Percentiles rank a stretch among this genome's conserved stretches.
These are phyloP conservation scores for Spea multiplicata DNA, from an alignment of 2,113 vertebrate species.

Conservation along the genomic window DNA sequence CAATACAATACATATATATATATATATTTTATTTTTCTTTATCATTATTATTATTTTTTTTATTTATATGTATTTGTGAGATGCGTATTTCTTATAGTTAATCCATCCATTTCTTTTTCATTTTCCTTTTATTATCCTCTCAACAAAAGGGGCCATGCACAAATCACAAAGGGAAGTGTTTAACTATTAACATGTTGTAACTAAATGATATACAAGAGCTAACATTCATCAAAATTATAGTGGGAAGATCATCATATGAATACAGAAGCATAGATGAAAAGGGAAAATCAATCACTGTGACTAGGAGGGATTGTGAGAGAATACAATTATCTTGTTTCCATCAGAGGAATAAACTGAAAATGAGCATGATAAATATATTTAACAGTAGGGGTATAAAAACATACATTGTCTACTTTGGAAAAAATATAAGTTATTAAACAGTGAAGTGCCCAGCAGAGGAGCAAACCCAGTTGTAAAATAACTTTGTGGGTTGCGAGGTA, in stretches of 20 bases:
- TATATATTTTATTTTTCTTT: too few species aligned
- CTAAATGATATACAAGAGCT: constrained; percentile 6
- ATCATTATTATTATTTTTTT: too few species aligned
- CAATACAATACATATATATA: too few species aligned
- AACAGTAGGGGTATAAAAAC: neutral
- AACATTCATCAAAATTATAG: constrained; percentile 10
- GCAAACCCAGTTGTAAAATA: neutral
- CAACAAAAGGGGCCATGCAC: neutral
- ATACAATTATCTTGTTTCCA: constrained; percentile 18
- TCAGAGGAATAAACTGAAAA: constrained; percentile 38
- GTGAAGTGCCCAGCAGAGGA: neutral
- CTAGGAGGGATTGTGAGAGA: neutral
- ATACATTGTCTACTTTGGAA: neutral
- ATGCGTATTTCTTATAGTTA: too few species aligned
- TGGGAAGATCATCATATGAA: constrained; percentile 13
- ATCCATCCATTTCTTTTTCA: neutral
- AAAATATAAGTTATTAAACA: neutral
- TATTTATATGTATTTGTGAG: too few species aligned
- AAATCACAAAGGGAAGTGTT: constrained; percentile 2
- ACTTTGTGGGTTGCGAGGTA: neutral
- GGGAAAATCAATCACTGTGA: neutral
- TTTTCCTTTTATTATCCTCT: neutral
- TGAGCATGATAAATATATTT: constrained; percentile 9
- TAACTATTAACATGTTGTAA: neutral
- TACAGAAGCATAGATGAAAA: constrained; percentile 6